Evolutionary conservation across 2,888 invertebrate genomes (phyloP).

Genomic region (Drosophila gaucha): DNA sequence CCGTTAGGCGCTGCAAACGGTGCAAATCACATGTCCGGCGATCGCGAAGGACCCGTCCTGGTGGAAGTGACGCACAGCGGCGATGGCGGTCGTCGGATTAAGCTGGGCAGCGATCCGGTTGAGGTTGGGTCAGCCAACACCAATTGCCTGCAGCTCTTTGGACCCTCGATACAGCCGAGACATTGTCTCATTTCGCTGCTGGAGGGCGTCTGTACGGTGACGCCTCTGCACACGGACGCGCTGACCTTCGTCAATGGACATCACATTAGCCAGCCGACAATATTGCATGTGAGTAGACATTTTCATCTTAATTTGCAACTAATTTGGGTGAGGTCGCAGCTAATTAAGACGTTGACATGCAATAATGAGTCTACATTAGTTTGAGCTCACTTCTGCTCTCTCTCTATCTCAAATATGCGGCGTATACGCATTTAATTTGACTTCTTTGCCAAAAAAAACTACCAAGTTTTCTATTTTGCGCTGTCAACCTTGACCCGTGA

Average conservation of each 20-base stretch:
- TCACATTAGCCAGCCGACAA: conserved; percentile 95
- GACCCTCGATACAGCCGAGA: conserved; percentile 95
- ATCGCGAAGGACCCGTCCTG: conserved; percentile 89
- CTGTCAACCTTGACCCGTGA: conserved; percentile 58
- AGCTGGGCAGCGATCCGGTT: conserved; percentile 88
- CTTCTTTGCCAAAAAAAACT: background rate
- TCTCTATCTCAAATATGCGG: background rate
- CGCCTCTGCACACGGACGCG: conserved; percentile 96
- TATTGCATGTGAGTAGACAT: conserved; percentile 89
- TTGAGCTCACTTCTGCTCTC: background rate
- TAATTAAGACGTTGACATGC: conserved; percentile 9
- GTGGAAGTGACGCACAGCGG: conserved; percentile 87
- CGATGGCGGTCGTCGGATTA: conserved; percentile 87
- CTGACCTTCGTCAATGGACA: conserved; percentile 97
- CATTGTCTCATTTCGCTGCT: conserved; percentile 98
- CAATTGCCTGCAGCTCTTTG: conserved; percentile 91
- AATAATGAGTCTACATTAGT: conserved; percentile 45
- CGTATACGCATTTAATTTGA: conserved; percentile 28
- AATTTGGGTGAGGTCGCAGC: background rate
- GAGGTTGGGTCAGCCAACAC: conserved; percentile 93
- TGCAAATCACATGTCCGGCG: conserved; percentile 86
- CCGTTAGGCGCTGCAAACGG: conserved; percentile 86
- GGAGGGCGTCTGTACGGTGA: conserved; percentile 96
- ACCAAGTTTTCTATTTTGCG: conserved; percentile 27
- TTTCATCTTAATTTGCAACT: background rate